These are phyloP conservation scores for Cynopterus sphinx DNA, from an alignment of 2,797 vertebrate genomes.

Conservation along the genomic window DNA sequence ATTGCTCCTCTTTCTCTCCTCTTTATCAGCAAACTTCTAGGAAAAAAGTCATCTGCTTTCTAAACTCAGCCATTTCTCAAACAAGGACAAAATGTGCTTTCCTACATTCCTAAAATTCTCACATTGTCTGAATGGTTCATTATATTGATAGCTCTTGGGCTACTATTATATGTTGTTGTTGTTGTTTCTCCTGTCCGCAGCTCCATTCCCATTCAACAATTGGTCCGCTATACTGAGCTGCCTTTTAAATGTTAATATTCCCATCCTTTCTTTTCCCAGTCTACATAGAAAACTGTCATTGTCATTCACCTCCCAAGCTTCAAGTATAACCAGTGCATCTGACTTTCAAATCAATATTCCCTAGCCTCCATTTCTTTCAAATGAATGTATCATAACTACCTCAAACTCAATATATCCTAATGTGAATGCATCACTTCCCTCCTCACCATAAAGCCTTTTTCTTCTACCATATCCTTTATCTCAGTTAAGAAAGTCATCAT, in stretches of 20 bases:
- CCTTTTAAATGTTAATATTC: conserved; percentile 12
- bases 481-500: not conserved
- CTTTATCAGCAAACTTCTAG: not conserved
- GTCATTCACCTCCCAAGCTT: not conserved
- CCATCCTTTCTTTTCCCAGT: not conserved
- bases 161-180: not conserved
- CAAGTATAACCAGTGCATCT: not conserved
- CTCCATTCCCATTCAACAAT: not conserved
- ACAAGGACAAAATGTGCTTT: not conserved
- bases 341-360: conserved; percentile 31
- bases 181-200: not conserved
- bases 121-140: conserved; percentile 51
- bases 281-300: not conserved
- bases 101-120: conserved; percentile 31
- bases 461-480: not conserved
- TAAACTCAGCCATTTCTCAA: not conserved
- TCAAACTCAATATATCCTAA: not conserved
- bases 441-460: not conserved
- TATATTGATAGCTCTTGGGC: conserved; percentile 52
- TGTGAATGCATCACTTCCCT: not conserved
- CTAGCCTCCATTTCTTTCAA: conserved; percentile 24
- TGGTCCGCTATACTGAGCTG: not conserved
- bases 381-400: not conserved
- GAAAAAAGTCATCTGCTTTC: not conserved
- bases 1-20: not conserved